phyloP scores from a whole-genome alignment of 2,888 invertebrate species.

The Cephus spinipes region DNA sequence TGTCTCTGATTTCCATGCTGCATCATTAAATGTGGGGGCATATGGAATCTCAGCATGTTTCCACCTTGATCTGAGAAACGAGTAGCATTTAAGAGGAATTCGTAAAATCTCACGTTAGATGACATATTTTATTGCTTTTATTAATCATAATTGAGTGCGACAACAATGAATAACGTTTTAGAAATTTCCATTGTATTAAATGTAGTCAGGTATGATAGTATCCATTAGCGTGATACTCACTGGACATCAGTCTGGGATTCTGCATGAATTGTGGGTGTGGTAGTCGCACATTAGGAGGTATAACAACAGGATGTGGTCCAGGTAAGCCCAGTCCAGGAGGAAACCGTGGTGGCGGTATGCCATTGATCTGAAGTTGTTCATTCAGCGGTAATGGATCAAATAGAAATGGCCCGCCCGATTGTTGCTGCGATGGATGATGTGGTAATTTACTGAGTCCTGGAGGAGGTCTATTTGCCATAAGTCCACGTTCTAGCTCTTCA shows the following conservation, averaged over 20 bases:
- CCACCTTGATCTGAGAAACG: constrained; percentile 38
- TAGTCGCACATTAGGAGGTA: constrained; percentile 66
- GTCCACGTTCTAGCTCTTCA: constrained; percentile 78
- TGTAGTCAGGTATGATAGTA: background rate
- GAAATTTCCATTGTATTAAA: background rate
- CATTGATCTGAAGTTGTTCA: constrained; percentile 51
- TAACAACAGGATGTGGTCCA: constrained; percentile 60
- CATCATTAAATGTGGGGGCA: constrained; percentile 58
- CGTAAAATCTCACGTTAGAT: background rate
- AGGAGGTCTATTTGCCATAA: constrained; percentile 69
- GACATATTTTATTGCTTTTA: background rate
- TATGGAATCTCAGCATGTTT: constrained; percentile 57
- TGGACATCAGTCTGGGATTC: constrained; percentile 52
- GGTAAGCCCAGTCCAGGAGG: constrained; percentile 62
- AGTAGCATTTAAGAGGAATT: constrained; percentile 10
- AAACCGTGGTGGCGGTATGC: constrained; percentile 57
- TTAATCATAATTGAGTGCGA: background rate
- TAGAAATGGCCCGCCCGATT: constrained; percentile 42
- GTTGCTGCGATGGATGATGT: constrained; percentile 39
- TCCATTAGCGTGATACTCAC: constrained; percentile 35
- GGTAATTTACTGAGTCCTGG: constrained; percentile 51
- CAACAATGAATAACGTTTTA: constrained; percentile 9
- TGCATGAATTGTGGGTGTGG: constrained; percentile 63
- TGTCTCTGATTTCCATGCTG: constrained; percentile 55
- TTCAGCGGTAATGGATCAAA: constrained; percentile 48